Evolutionary conservation across 2,888 invertebrate genomes (phyloP), one percentile per base, ranked within the genome.

Genomic region (Dinocampus coccinellae): DNA sequence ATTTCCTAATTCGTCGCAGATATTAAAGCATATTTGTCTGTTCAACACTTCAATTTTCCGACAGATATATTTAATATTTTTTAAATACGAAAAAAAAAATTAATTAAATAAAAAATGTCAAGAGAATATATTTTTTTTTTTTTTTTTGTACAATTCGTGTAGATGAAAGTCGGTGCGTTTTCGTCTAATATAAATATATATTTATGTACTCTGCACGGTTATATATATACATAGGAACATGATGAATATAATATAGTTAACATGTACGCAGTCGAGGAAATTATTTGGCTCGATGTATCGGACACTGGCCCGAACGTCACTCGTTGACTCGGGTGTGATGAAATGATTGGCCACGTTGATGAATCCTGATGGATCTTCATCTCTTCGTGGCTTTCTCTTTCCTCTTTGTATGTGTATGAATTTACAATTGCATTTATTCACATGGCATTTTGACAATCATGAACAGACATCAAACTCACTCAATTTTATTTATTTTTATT

Each of bases 311-410:
- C 71, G 69, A 60, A 64, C 58, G 72, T 72, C 67, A 70, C 67
- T 72, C 69, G 70, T 36, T 67, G 73, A 57, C 64, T 69, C 69
- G 71, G 24, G 63, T 75, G 79, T 85, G 86, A 87, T 86, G 83
- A 83, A 80, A 87, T 87, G 86, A 87, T 87, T 86, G 86, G 81
- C 71, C 75, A 71, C 76, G 78, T 79, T 85, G 84, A 87, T 84
- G 83, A 84, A 84, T 80, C 81, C 81, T 84, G 85, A 87, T 86
- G 81, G 81, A 82, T 81, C 79, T 79, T 80, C 78, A 77, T 78
- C 79, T 74, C 72, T 69, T 52, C 52, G 13, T 55, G 20, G 36
- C 55, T 24, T 36, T 42, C 42, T 53, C 24, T 52, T 55, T 60
- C 52, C 52, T n/a, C 16, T 16, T 7, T 16, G 3, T 16, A 4